Conservation (phyloP, 2,113 vertebrate genomes). For the Pseudois nayaur region DNA sequence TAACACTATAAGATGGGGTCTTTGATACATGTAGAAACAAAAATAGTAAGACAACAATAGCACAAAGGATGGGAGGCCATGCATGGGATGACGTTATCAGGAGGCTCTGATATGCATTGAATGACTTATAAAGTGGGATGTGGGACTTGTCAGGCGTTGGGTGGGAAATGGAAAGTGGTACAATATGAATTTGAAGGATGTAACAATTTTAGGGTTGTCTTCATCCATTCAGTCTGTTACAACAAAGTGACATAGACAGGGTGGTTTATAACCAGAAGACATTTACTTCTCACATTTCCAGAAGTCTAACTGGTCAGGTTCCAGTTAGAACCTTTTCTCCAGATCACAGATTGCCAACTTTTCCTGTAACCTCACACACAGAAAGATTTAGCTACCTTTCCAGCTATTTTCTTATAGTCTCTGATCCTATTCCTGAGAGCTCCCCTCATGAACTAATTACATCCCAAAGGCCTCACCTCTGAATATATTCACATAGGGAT, state of each 20-base stretch:
- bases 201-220: background rate
- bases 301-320: background rate
- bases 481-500: background rate
- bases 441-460: background rate
- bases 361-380: background rate
- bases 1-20: background rate
- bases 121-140: background rate
- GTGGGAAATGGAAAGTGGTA: background rate
- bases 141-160: background rate
- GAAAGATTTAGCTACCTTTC: background rate
- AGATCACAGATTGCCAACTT: background rate
- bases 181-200: background rate
- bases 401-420: background rate
- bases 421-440: background rate
- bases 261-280: background rate
- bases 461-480: background rate
- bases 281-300: background rate
- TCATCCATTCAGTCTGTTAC: background rate
- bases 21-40: background rate
- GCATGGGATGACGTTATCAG: background rate
- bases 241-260: background rate
- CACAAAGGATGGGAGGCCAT: background rate
- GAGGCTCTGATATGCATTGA: background rate
- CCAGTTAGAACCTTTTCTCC: background rate
- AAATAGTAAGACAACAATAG: background rate